A percentile compares a stretch with the other conserved stretches of the same genome.
phyloP scores from a whole-genome alignment of 1,140 invertebrate species.

The Nasonia longicornis region DNA sequence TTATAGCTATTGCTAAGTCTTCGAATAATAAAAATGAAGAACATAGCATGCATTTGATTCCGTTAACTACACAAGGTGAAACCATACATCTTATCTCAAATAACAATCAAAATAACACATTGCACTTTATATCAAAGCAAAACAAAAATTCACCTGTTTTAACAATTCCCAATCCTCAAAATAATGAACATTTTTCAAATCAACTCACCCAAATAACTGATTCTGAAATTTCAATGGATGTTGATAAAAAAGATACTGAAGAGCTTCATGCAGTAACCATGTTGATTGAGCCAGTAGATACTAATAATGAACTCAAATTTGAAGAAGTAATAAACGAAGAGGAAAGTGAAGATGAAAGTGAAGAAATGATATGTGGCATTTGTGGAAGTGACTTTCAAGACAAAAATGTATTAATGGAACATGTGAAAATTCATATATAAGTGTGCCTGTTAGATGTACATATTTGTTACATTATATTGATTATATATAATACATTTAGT shows the following conservation, averaged over 20 bases:
- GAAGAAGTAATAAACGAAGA: slow-evolving; percentile 39
- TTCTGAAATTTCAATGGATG: slow-evolving; percentile 23
- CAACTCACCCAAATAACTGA: slow-evolving; percentile 55
- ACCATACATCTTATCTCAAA: slow-evolving; percentile 45
- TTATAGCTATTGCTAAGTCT: slow-evolving; percentile 40
- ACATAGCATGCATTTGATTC: slow-evolving; percentile 40
- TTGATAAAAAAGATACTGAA: not conserved
- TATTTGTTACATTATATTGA: slow-evolving; percentile 28
- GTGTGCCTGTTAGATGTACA: slow-evolving; percentile 6
- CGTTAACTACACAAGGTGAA: slow-evolving; percentile 24
- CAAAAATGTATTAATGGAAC: slow-evolving; percentile 63
- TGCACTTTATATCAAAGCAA: slow-evolving; percentile 62
- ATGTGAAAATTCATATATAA: slow-evolving; percentile 67
- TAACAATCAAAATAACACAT: slow-evolving; percentile 52
- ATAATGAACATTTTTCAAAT: slow-evolving; percentile 59
- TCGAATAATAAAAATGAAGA: slow-evolving; percentile 8
- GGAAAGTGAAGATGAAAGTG: slow-evolving; percentile 53
- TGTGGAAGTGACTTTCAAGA: slow-evolving; percentile 64
- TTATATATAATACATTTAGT: not conserved
- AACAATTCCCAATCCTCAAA: slow-evolving; percentile 59
- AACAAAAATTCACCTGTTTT: slow-evolving; percentile 60
- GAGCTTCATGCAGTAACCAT: not conserved
- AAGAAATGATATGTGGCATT: slow-evolving; percentile 61
- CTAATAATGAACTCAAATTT: not conserved
- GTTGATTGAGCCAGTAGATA: slow-evolving; percentile 17